Conservation (phyloP, 2,113 vertebrate genomes). For the Danionella cerebrum region DNA sequence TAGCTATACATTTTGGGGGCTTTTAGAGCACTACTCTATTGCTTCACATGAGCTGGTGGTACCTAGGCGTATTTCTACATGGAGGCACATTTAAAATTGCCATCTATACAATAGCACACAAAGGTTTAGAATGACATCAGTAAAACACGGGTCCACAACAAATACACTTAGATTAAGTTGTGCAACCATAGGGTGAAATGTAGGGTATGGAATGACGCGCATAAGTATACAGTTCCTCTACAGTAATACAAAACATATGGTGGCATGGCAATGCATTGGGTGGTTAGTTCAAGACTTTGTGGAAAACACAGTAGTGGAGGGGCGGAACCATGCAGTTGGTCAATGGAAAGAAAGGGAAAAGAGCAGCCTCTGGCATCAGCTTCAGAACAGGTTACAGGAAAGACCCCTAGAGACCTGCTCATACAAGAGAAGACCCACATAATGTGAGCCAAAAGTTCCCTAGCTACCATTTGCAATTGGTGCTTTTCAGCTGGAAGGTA, state of each 20-base stretch:
- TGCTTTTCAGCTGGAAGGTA: background rate
- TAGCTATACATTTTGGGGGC: too few relatives aligned
- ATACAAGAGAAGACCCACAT: constrained; percentile 3
- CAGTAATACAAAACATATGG: background rate
- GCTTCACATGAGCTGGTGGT: too few relatives aligned
- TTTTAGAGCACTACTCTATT: too few relatives aligned
- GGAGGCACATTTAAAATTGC: too few relatives aligned
- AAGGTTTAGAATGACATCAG: too few relatives aligned
- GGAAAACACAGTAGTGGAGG: background rate
- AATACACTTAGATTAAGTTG: background rate
- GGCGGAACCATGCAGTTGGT: constrained; percentile 47
- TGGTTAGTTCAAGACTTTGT: background rate
- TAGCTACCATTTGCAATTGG: too few relatives aligned
- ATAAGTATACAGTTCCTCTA: background rate
- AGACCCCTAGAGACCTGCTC: constrained; percentile 45
- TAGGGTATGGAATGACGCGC: background rate
- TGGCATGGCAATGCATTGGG: background rate
- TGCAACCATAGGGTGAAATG: background rate
- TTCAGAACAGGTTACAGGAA: constrained; percentile 86
- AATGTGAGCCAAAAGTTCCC: too few relatives aligned
- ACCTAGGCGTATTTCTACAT: too few relatives aligned
- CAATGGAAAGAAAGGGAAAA: constrained; percentile 54
- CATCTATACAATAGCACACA: too few relatives aligned
- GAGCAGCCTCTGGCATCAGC: constrained; percentile 98
- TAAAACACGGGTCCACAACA: background rate